Evolutionary conservation across 2,888 invertebrate species (phyloP).

Genomic region (Hanleya hanleyi): DNA sequence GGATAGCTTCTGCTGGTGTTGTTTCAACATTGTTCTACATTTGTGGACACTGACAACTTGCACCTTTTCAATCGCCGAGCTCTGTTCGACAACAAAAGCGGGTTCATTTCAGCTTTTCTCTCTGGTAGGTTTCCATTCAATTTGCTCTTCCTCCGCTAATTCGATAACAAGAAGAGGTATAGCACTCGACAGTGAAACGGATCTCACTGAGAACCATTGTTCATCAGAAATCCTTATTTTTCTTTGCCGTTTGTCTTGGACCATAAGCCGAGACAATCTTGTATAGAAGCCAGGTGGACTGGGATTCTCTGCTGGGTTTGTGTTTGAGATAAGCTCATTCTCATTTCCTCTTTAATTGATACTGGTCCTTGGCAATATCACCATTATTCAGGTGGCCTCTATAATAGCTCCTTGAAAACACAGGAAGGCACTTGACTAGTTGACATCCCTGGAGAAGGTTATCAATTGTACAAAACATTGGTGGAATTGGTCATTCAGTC

Average conservation of each 20-base stretch:
- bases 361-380: neutral
- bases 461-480: neutral
- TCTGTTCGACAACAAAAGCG: neutral
- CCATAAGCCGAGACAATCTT: neutral
- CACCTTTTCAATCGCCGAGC: neutral
- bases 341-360: neutral
- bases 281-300: neutral
- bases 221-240: too few species aligned
- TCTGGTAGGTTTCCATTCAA: neutral
- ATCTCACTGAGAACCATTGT: too few species aligned
- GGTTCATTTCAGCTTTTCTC: neutral
- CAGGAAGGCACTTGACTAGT: slow-evolving; percentile 5
- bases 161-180: neutral
- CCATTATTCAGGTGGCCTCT: neutral
- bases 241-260: neutral
- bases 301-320: neutral
- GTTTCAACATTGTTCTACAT: neutral
- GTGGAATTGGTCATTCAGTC: neutral
- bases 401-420: neutral
- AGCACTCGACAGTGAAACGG: too few species aligned
- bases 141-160: neutral
- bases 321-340: neutral
- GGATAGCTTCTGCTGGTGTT: neutral
- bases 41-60: slow-evolving; percentile 4
- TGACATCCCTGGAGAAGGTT: neutral